phyloP scores from a whole-genome alignment of 2,113 vertebrate genomes.

The Drymodes brunneopygia region DNA sequence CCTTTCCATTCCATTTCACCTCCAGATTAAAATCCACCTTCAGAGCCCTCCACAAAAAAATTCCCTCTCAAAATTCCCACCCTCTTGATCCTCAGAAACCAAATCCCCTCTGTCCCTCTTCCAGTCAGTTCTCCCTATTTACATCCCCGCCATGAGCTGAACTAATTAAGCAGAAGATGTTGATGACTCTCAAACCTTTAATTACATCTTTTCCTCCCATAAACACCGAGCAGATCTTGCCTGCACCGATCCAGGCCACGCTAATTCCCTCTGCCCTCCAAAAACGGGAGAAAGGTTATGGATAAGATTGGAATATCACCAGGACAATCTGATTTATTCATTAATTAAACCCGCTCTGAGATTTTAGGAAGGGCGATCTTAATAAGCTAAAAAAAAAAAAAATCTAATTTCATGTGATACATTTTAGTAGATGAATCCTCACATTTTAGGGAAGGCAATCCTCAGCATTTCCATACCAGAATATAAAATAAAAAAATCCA shows the following conservation, averaged over 20 bases:
- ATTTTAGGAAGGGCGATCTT: not conserved
- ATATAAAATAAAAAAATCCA: not conserved
- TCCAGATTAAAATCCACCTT: not conserved
- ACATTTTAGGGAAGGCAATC: not conserved
- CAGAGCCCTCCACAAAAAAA: not conserved
- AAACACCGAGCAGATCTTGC: not conserved
- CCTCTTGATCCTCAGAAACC: not conserved
- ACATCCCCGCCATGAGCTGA: not conserved
- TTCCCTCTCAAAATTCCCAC: rapidly evolving
- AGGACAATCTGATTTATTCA: not conserved
- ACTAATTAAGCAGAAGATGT: not conserved
- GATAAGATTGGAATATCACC: not conserved
- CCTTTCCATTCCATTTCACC: not conserved
- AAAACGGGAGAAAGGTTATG: not conserved
- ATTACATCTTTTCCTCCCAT: not conserved
- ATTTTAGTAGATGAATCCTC: not conserved
- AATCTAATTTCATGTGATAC: not conserved
- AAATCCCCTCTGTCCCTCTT: not conserved
- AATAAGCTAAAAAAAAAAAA: not conserved
- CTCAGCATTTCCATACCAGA: not conserved
- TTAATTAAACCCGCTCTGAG: not conserved
- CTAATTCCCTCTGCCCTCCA: not conserved
- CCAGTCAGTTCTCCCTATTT: not conserved
- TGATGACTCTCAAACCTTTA: not conserved
- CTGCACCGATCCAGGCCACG: not conserved